Evolutionary conservation across 2,797 vertebrate species (phyloP).

Genomic region (Emydoidea blandingii): DNA sequence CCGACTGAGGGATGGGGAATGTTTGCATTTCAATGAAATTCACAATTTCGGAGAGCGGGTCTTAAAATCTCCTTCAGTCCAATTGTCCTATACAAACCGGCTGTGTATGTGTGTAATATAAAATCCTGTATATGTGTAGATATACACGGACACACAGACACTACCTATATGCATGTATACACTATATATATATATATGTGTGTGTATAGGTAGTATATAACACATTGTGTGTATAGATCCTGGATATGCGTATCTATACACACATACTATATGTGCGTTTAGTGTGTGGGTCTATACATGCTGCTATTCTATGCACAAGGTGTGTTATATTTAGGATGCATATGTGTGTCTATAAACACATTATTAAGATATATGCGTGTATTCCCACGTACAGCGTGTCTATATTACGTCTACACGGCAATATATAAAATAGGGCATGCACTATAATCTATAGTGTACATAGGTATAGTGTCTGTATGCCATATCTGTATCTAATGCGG

Average conservation of each 20-base stretch:
- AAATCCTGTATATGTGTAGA: neutral
- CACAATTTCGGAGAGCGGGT: neutral
- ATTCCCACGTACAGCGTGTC: neutral
- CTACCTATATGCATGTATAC: too few species aligned
- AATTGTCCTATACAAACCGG: neutral
- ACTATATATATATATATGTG: accelerated
- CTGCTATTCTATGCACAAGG: neutral
- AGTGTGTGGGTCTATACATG: neutral
- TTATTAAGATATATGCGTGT: neutral
- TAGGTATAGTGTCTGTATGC: neutral
- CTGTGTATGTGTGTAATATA: neutral
- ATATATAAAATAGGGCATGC: neutral
- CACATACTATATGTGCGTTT: too few species aligned
- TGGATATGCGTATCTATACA: neutral
- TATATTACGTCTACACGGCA: neutral
- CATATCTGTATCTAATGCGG: neutral
- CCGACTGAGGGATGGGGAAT: neutral
- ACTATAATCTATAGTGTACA: neutral
- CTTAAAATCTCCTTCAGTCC: neutral
- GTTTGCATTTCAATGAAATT: neutral
- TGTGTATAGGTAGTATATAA: too few species aligned
- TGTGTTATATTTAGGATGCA: neutral
- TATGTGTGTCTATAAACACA: neutral
- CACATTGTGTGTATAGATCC: neutral
- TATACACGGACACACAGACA: neutral